Percentiles rank a stretch among this genome's conserved stretches.
Conservation (phyloP, 2,888 invertebrate species). For the Orthonevra nobilis region DNA sequence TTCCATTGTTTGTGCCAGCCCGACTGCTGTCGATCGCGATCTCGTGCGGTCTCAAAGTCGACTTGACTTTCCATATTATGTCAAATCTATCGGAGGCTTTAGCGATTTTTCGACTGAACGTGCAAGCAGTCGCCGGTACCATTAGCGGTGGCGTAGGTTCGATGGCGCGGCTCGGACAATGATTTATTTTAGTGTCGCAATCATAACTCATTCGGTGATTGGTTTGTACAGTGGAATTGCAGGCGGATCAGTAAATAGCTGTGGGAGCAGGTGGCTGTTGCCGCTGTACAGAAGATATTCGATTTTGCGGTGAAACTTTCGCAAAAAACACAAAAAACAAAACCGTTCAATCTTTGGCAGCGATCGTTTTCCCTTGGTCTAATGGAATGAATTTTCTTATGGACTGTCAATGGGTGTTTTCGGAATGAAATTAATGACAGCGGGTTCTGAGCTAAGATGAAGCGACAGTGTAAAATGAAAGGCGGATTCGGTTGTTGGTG, state of each 20-base stretch:
- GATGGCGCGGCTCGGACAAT: conserved; percentile 50
- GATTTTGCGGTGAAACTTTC: conserved; percentile 57
- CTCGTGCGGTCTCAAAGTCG: conserved; percentile 31
- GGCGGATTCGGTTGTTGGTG: too few relatives aligned
- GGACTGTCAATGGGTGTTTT: conserved; percentile 58
- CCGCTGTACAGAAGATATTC: conserved; percentile 42
- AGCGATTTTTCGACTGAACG: conserved; percentile 56
- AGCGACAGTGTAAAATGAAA: conserved; percentile 11
- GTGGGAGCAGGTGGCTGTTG: conserved; percentile 65
- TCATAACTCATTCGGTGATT: conserved; percentile 68
- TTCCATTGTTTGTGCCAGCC: conserved; percentile 40
- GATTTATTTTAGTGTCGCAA: conserved; percentile 66
- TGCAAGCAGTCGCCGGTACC: conserved; percentile 42
- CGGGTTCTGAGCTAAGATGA: conserved; percentile 1
- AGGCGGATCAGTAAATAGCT: conserved; percentile 35
- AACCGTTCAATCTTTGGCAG: conserved; percentile 3
- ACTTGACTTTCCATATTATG: conserved; percentile 67
- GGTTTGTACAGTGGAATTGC: conserved; percentile 27
- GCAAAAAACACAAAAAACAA: conserved; percentile 36
- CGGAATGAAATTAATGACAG: conserved; percentile 59
- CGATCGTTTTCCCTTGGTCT: conserved; percentile 3
- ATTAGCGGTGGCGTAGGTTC: conserved; percentile 15
- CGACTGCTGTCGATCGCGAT: conserved; percentile 11
- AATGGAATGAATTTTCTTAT: conserved; percentile 58
- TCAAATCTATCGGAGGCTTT: conserved; percentile 62